These are phyloP conservation scores for Embiotoca jacksoni DNA, from an alignment of 2,113 vertebrate genomes.

Conservation along the genomic window DNA sequence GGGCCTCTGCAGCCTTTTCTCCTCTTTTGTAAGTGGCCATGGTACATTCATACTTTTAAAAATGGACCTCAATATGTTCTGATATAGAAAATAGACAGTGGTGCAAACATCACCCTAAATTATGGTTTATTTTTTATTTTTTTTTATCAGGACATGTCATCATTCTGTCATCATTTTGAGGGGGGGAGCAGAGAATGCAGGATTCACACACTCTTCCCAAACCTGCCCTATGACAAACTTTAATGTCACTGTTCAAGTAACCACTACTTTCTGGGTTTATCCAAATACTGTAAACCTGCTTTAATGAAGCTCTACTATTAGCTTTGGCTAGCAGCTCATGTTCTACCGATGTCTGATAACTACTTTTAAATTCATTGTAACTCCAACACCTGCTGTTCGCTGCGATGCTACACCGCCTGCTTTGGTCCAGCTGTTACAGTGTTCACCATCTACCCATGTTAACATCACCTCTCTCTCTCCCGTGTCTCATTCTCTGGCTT, in stretches of 20 bases:
- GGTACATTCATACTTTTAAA: too few species aligned
- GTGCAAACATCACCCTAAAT: too few species aligned
- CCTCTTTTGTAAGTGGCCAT: too few species aligned
- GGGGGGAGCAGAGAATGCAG: too few species aligned
- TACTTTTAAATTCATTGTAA: not conserved
- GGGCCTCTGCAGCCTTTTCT: too few species aligned
- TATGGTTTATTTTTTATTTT: too few species aligned
- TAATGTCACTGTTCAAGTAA: too few species aligned
- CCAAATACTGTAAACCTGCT: not conserved
- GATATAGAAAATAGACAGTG: too few species aligned
- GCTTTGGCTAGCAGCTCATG: not conserved
- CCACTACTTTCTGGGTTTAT: too few species aligned
- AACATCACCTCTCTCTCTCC: slow-evolving; percentile 87
- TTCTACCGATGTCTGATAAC: not conserved
- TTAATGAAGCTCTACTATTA: not conserved
- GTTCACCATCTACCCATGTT: slow-evolving; percentile 65
- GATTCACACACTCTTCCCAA: too few species aligned
- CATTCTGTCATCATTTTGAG: not conserved
- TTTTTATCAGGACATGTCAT: not conserved
- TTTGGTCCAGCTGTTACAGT: slow-evolving; percentile 56
- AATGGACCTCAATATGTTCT: too few species aligned
- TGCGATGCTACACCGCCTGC: slow-evolving; percentile 16
- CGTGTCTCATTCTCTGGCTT: slow-evolving; percentile 90
- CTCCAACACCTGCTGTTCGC: slow-evolving; percentile 28
- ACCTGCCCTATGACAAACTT: too few species aligned